Evolutionary conservation across 2,797 vertebrate species (phyloP).

Genomic region (Megalops cyprinoides): DNA sequence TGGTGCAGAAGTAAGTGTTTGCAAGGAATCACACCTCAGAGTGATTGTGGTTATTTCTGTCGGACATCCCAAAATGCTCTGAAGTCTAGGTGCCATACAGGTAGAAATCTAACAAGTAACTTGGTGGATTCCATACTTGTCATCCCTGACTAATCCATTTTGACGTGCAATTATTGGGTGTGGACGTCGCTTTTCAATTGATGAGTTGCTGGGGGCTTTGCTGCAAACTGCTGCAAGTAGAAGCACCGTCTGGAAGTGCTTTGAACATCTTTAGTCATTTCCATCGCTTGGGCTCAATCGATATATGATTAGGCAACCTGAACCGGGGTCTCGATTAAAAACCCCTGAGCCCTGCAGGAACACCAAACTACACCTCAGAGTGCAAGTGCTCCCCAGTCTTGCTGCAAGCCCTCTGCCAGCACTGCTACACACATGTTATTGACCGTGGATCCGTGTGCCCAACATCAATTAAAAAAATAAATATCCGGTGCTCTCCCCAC

Average conservation of each 20-base stretch:
- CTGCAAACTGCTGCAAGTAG: constrained; percentile 46
- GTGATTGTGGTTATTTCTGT: no score
- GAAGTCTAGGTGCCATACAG: no score
- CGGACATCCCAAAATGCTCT: no score
- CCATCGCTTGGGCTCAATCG: constrained; percentile 69
- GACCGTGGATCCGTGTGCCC: constrained; percentile 58
- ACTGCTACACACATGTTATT: constrained; percentile 44
- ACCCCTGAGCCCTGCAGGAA: constrained; percentile 61
- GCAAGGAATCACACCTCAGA: no score
- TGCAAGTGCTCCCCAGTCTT: constrained; percentile 56
- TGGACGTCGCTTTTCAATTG: background rate
- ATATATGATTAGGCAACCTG: constrained; percentile 78
- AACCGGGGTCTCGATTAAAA: constrained; percentile 73
- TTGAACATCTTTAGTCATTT: constrained; percentile 61
- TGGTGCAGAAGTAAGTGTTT: no score
- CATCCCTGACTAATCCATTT: no score
- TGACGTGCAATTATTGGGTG: background rate
- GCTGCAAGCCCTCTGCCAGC: constrained; percentile 36
- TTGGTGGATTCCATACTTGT: no score
- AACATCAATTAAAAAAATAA: constrained; percentile 55
- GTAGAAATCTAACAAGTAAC: no score
- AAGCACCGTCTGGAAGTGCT: constrained; percentile 54
- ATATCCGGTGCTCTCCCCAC: constrained; percentile 52
- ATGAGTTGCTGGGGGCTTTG: background rate
- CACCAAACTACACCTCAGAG: constrained; percentile 52